Conservation (phyloP, 2,797 vertebrate species). For the Phalloptychus januarius region DNA sequence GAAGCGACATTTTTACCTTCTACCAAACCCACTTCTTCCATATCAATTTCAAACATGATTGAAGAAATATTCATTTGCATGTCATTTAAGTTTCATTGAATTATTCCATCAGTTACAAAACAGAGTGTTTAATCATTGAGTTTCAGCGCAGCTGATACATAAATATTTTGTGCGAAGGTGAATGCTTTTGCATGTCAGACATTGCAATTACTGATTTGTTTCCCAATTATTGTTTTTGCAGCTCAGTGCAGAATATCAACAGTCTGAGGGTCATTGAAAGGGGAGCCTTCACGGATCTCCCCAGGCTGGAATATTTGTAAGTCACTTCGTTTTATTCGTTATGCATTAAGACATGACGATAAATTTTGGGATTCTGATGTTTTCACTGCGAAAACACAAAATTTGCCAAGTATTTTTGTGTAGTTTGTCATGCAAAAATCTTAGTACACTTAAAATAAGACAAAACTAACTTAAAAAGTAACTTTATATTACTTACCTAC, state of each 20-base stretch:
- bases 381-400: background rate
- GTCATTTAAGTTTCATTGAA: constrained; percentile 41
- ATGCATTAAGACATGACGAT: background rate
- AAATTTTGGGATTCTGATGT: background rate
- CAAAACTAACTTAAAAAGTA: too few species aligned
- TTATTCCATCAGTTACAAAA: constrained; percentile 54
- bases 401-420: too few species aligned
- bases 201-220: constrained; percentile 46
- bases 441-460: too few species aligned
- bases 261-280: constrained; percentile 85
- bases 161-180: constrained; percentile 38
- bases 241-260: constrained; percentile 88
- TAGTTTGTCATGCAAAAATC: too few species aligned
- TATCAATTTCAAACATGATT: constrained; percentile 25
- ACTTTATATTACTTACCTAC: too few species aligned
- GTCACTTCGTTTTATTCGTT: constrained; percentile 38
- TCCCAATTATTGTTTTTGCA: constrained; percentile 57
- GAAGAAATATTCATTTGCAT: constrained; percentile 48
- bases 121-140: constrained; percentile 51
- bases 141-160: constrained; percentile 41
- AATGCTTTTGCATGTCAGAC: constrained; percentile 31
- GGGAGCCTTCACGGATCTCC: constrained; percentile 89
- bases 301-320: constrained; percentile 91
- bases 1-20: constrained; percentile 57
- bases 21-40: background rate